phyloP scores from a whole-genome alignment of 1,140 invertebrate species.

The Drosophila subpulchrella region DNA sequence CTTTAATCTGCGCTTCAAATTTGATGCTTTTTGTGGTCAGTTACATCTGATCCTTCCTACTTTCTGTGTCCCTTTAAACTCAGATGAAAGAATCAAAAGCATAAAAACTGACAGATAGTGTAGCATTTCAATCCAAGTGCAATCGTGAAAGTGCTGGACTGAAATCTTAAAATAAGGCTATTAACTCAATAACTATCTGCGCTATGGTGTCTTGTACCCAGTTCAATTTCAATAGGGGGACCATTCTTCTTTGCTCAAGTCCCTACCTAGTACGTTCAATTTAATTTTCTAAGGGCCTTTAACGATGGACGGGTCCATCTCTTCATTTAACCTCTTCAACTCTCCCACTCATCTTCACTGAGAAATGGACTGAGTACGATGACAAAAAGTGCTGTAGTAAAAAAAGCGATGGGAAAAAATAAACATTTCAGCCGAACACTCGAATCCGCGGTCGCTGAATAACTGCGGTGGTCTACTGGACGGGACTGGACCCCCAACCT shows the following conservation, averaged over 20 bases:
- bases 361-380: constrained; percentile 67
- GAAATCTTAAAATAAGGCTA: not conserved
- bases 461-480: constrained; percentile 8
- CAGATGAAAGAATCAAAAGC: too few species aligned
- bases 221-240: constrained; percentile 24
- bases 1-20: too few species aligned
- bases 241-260: too few species aligned
- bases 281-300: constrained; percentile 49
- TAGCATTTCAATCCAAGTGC: not conserved
- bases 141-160: not conserved
- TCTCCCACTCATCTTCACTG: constrained; percentile 64
- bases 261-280: constrained; percentile 25
- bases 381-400: constrained; percentile 25
- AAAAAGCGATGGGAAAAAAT: constrained; percentile 30
- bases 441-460: constrained; percentile 64
- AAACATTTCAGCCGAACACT: constrained; percentile 59
- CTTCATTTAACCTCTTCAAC: constrained; percentile 44
- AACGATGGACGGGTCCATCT: constrained; percentile 35
- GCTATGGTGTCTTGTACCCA: not conserved
- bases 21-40: too few species aligned
- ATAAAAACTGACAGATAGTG: not conserved
- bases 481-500: not conserved
- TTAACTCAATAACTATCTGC: not conserved
- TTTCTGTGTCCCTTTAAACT: not conserved
- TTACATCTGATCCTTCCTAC: too few species aligned